Evolutionary conservation across 2,797 vertebrate species (phyloP).

Genomic region (Vireo griseus): DNA sequence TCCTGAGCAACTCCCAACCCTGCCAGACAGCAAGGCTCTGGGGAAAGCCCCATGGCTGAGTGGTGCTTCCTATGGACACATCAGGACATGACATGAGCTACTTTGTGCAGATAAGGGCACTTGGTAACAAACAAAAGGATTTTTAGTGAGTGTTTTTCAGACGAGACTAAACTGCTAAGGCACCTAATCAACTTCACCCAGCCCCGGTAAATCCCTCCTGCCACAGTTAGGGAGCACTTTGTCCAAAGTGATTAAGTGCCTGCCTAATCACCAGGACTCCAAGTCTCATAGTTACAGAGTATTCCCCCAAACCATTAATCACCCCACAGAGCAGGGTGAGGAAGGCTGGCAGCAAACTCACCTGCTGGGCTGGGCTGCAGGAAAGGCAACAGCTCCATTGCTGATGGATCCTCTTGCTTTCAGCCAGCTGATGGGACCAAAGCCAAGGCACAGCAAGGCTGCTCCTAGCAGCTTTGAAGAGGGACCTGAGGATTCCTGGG

Average conservation of each 20-base stretch:
- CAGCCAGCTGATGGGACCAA: accelerated
- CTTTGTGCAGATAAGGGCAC: background rate
- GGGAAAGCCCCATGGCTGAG: background rate
- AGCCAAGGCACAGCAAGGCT: background rate
- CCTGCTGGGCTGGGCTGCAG: background rate
- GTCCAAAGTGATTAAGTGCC: background rate
- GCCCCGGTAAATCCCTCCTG: background rate
- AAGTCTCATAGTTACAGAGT: background rate
- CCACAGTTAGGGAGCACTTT: background rate
- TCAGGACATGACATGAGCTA: accelerated
- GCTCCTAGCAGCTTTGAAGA: background rate
- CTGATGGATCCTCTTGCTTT: background rate
- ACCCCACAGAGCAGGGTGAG: accelerated
- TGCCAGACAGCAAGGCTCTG: background rate
- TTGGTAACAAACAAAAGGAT: background rate
- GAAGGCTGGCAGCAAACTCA: background rate
- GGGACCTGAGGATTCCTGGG: background rate
- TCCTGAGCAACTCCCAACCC: background rate
- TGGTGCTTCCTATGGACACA: background rate
- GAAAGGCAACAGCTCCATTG: accelerated
- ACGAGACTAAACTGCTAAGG: background rate
- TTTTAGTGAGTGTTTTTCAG: background rate
- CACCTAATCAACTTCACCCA: background rate
- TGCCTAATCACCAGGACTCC: background rate
- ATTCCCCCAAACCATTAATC: background rate